Base-by-base conservation (phyloP, 2,888 invertebrate genomes). In the Tinea trinotella region DNA sequence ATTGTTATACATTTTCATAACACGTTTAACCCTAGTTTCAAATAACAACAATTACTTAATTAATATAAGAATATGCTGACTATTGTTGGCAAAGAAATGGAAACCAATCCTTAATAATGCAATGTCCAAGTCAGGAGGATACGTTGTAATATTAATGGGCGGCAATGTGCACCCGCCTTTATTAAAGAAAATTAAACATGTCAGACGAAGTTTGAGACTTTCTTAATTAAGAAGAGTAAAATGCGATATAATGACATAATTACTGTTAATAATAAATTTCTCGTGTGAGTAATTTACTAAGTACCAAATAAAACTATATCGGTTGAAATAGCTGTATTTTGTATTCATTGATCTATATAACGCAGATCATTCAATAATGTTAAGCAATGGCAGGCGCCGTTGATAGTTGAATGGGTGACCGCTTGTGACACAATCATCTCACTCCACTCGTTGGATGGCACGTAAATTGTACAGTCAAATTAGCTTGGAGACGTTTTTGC, bases 121-220 rank as follows among this genome's bases (percentile, higher is more conserved):
- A 30, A 30, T 10, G 30, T 30, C 30, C 2, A 30, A 15, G 44
- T 44, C 10, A 44, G 12, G 13, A 44, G 18, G 3, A 18, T 44
- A 44, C 15, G 5, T 44, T 7, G 6, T 10, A 48, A 18, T 18
- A 20, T 20, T n/a, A 20, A n/a, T 48, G 19, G 19, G 19, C 18
- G 46, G 46, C 46, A 46, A 46, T 19, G 46, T 35, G 19, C 19
- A 35, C 30, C 52, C 13, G 22, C 52, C 24, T 18, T 48, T 48
- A 48, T 18, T 48, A 48, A 48, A 48, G 48, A 50, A 50, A 50
- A 24, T 50, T 50, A 24, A 50, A 24, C 24, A 24, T 50, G 50
- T 50, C 50, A 24, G 24, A 50, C 24, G 24, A 50, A 50, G 24
- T 50, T 50, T 24, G 48, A 48, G 19, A 30, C 30, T 30, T 30